Base-by-base conservation (phyloP, 2,113 vertebrate species). In the Cynopterus brachyotis region DNA sequence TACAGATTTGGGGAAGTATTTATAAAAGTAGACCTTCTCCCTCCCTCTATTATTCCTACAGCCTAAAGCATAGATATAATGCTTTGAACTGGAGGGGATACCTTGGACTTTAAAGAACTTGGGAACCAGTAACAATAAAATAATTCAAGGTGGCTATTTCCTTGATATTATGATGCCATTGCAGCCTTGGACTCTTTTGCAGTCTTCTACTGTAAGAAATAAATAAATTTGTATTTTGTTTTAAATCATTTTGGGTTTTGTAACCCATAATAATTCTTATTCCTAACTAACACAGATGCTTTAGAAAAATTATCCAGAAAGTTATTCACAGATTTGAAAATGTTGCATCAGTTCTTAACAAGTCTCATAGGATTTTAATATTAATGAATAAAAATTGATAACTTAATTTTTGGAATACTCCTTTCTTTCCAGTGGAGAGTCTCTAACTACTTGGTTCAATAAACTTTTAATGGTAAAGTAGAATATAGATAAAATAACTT, bases 321-420 rank as follows among this genome's bases (percentile, higher is more conserved):
- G 16, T 67, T 78, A 78, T 45, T 96, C n/a, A 53, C 26, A 35
- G 30, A 90, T 60, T 76, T 89, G 19, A 47, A 93, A 79, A 1
- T 32, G 66, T 85, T 79, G 76, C 40, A 62, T n/a, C 10, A 62
- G 28, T 60, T 66, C 26, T 84, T 84, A 64, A 64, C 11, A 91
- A 55, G 11, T 95, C 30, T 80, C 45, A 40, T 5, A 82, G 35
- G 1, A 91, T 73, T 97, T 97, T 66, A 95, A 82, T 85, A 95
- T 60, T 96, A 95, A 95, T 40, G 12, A 72, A 70, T 59, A 82
- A 75, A 92, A 94, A 91, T 3, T 57, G 47, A 70, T 80, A 64
- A 78, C 60, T 50, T 84, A 40, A 16, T 53, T 67, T 55, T 45
- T 86, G 24, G 30, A 91, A 67, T 57, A 91, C 30, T 45, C 24